Base-by-base conservation (phyloP, 2,113 vertebrate genomes). In the Chionis minor region DNA sequence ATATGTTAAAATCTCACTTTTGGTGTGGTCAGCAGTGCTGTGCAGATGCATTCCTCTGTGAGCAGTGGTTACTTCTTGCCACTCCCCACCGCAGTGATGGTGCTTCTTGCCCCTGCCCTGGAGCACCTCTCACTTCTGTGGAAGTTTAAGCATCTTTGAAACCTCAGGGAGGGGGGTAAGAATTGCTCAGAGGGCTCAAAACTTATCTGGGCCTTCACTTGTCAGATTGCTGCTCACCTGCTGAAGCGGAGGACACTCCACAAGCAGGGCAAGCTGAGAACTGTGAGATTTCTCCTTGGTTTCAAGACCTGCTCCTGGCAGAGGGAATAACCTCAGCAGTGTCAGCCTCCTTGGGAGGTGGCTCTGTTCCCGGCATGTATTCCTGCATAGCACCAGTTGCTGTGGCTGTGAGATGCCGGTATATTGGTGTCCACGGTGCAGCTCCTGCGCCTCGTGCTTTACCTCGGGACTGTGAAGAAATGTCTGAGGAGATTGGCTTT, bases 51-150 rank as follows among this genome's bases (percentile, higher is more conserved):
- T 18, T 87, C 27, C 44, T 42, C 15, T 62, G 14, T 32, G 27
- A 42, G 26, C 40, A 77, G 47, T 45, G 42, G 9, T 28, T 59
- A 28, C 56, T 63, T 17, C 44, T 63, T 42, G 51, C 32, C 19
- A 5, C 77, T 72, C 12, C n/a, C 23, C 10, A 17, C 12, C 0
- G 0, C 27, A 14, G 12, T 0, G 0, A 8, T 55, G 12, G 22
- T 0, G 1, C 32, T 72, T 94, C 23, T 16, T 94, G 26, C 17
- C 35, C 38, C n/a, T 58, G 56, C 58, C 40, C 52, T 44, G 40
- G 3, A 78, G 30, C 35, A 49, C 14, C 13, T 63, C 80, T 45
- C 2, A 1, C 72, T 86, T 63, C 69, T 49, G 0, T 71, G 72
- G n/a, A 69, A 67, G 44, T 54, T 14, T 47, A 14, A 56, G 49